Evolutionary conservation across 2,113 vertebrate genomes (phyloP), one percentile per base, ranked within the genome.

Genomic region (Hepsetus odoe): DNA sequence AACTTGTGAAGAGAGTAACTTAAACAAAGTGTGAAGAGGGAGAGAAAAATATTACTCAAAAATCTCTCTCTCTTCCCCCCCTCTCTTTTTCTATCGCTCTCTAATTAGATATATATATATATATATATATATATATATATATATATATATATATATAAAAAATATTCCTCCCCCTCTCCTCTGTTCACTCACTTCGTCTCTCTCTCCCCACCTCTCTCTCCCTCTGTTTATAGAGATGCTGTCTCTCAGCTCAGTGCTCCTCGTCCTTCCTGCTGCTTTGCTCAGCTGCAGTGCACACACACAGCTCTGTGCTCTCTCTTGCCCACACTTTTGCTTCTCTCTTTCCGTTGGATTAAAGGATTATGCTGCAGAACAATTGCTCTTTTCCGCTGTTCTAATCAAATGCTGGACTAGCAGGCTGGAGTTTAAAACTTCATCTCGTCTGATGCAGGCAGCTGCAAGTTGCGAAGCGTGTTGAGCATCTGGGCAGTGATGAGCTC

Each of bases 231-330:
- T 49, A 72, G 14, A 24, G 55, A 55, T 58, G 32, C 68, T 35
- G 46, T 44, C 28, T 32, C 16, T 64, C 62, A 62, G 7, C 53
- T 72, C 69, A 61, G 80, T 26, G 70, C 53, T 80, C 49, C 58
- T 49, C 68, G 12, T 74, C 38, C 73, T 28, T 56, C 40, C 64
- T 78, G 40, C 74, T 80, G 72, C 51, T 64, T 74, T 51, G 71
- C 76, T 80, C 81, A 84, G 82, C 89, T 88, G 85, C 89, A 90
- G 88, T 88, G 84, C 80, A 70, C 40, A 79, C 40, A 75, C 35
- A 30, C 33, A 58, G 65, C 46, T 9, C 81, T 68, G 84, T 53
- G 56, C 16, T 78, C 67, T 35, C 12, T 20, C 28, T 72, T 26
- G 56, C 33, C 73, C 73, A 18, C 10, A 72, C 51, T 67, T 70